phyloP scores from a whole-genome alignment of 1,140 invertebrate genomes.

The Zaprionus taronus region DNA sequence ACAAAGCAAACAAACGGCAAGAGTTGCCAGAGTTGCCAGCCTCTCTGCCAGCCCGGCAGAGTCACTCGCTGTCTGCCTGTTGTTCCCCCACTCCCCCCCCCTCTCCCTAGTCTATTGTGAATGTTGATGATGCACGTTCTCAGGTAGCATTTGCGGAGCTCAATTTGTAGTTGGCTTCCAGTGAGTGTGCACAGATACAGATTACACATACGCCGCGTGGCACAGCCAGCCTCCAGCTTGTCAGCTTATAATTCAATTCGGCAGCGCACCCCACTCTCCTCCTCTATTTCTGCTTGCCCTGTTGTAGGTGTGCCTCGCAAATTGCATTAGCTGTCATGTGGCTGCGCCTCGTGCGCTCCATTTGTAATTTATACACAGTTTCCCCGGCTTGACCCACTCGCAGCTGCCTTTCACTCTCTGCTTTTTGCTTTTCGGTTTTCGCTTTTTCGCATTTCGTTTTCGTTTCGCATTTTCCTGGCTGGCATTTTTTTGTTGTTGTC shows the following conservation, averaged over 20 bases:
- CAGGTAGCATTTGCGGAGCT: constrained; percentile 44
- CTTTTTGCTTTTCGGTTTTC: neutral
- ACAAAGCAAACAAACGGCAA: constrained; percentile 64
- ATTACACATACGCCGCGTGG: constrained; percentile 71
- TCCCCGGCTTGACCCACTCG: constrained; percentile 45
- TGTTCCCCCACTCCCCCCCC: neutral
- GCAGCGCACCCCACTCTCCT: constrained; percentile 15
- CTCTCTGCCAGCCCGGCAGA: too few species aligned
- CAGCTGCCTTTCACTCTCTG: neutral
- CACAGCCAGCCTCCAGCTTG: constrained; percentile 50
- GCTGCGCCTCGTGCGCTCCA: neutral
- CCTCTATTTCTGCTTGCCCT: constrained; percentile 11
- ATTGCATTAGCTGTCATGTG: constrained; percentile 70
- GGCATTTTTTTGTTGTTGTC: constrained; percentile 10
- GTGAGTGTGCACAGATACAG: constrained; percentile 9
- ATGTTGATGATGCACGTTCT: constrained; percentile 29
- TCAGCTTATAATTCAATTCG: constrained; percentile 77
- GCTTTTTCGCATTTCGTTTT: constrained; percentile 34
- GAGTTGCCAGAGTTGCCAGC: constrained; percentile 16
- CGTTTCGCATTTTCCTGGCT: constrained; percentile 12
- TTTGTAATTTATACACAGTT: constrained; percentile 68
- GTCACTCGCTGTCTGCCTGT: neutral
- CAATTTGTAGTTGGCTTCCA: constrained; percentile 46
- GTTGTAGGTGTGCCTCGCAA: constrained; percentile 43
- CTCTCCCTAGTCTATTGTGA: neutral